Evolutionary conservation across 2,797 vertebrate genomes (phyloP), one percentile per base, ranked within the genome.

Genomic region (Salmo trutta): DNA sequence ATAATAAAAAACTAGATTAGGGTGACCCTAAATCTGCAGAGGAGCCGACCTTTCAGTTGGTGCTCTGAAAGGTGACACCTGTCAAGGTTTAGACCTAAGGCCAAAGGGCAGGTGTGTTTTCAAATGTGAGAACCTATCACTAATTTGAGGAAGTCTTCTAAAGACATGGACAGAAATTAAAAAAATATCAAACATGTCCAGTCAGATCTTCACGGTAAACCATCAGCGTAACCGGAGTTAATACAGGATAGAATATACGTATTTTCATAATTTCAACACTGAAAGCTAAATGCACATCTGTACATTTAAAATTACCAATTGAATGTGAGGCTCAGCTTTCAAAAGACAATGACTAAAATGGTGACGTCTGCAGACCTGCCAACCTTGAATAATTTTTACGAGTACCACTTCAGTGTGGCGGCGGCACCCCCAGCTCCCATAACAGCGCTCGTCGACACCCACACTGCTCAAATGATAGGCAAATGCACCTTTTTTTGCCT

Each of bases 151-250:
- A 67, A 67, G 65, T 67, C 14, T 36, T 36, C 41, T 12, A 47
- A 47, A 47, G 41, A 47, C 10, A 12, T 12, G 10, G 10, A 47
- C 41, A 47, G 41, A 47, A 47, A 59, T 59, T 2, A 33, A 5
- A 2, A 59, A 27, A 66, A 66, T 31, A 3, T 66, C 4, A 14
- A 5, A 66, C 2, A 5, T 66, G 24, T 5, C 24, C 15, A 66
- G 15, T 66, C 90, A 90, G 87, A 88, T 91, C 86, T 91, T 89
- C 90, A 88, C 86, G 83, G 88, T 91, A 91, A 89, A 74, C 79
- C 71, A 68, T 90, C 92, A 91, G 2, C 71, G 87, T 67, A 86
- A 91, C 86, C 2, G 8, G 15, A 87, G 87, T 90, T 75, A 91
- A 88, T 92, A 85, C 78, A 78, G 81, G 47, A 71, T 19, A 75